Base-by-base conservation (phyloP, 2,113 vertebrate genomes). In the Toxotes chatareus region DNA sequence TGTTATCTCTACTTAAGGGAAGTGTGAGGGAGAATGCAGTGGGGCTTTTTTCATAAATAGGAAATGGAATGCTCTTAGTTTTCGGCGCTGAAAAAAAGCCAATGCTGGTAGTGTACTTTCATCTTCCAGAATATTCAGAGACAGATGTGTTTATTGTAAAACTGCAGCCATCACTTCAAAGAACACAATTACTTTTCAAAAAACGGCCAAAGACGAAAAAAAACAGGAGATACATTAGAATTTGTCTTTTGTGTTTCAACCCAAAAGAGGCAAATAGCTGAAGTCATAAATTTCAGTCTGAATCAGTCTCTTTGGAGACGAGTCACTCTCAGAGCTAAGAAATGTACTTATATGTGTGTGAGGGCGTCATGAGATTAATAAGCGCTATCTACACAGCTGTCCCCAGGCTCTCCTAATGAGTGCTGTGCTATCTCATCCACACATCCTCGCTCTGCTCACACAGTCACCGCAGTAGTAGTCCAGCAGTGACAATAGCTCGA, bases 1-100 rank as follows among this genome's bases (percentile, higher is more conserved):
- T 92, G 92, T 92, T 92, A 94, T 92, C 91, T 92, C 85, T 85
- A 86, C 90, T 92, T 85, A 76, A 79, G 72, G 86, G 84, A 93
- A 88, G 91, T 88, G 90, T 88, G 86, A 88, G 87, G 78, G 47
- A 69, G 89, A 85, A 87, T 82, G 62, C 70, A 85, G 17, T 53
- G 56, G 79, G 61, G 65, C 34, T 53, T 74, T 85, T 82, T 84
- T 80, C 70, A 78, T 61, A 46, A 86, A 73, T 51, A 86, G 80
- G 73, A 91, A 89, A 68, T 62, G 56, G 80, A 91, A 86, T 84
- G 80, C 85, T 86, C 73, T 81, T 66, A 68, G 76, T 73, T 67
- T 63, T 79, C 7, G 2, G 34, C 38, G 13, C 66, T 61, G 40
- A 76, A 65, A 62, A 46, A 27, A 85, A 84, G 34, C 21, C 16